Evolutionary conservation across 2,888 invertebrate species (phyloP).

Genomic region (Eristalis arbustorum): DNA sequence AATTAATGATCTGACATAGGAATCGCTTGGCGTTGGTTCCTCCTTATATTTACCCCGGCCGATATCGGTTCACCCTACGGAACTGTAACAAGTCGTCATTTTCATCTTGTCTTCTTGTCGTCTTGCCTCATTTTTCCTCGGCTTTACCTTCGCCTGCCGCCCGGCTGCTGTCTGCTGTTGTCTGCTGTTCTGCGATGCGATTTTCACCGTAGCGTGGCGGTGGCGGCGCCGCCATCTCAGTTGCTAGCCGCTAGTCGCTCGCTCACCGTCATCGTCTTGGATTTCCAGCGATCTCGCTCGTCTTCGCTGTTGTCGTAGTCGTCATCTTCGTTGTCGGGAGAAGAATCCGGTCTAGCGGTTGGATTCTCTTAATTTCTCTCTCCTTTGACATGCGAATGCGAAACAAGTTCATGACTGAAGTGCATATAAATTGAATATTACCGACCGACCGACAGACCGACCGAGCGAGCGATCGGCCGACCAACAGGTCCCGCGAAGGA

Average conservation of each 20-base stretch:
- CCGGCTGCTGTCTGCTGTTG: too few species aligned
- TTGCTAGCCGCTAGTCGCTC: conserved; percentile 18
- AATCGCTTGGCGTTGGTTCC: conserved; percentile 56
- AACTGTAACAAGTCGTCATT: conserved; percentile 64
- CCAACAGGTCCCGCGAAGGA: conserved; percentile 59
- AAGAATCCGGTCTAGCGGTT: conserved; percentile 59
- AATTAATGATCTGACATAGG: conserved; percentile 73
- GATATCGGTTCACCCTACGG: conserved; percentile 61
- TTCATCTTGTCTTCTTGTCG: conserved; percentile 15
- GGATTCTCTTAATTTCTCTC: conserved; percentile 69
- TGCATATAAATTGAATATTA: conserved; percentile 70
- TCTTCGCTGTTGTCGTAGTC: conserved; percentile 8
- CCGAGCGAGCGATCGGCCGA: conserved; percentile 50
- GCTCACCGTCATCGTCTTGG: conserved; percentile 25
- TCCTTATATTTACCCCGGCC: conserved; percentile 52
- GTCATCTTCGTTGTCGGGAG: not conserved
- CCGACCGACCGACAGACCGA: conserved; percentile 33
- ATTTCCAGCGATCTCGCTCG: conserved; percentile 10
- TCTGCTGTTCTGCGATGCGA: conserved; percentile 9
- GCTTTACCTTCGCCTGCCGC: not conserved
- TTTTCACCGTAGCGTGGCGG: conserved; percentile 25
- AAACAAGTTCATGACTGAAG: conserved; percentile 71
- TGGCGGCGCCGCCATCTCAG: not conserved
- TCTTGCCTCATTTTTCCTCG: conserved; percentile 9
- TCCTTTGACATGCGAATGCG: conserved; percentile 69